Conservation (phyloP, 37 sponge, comb jelly and placozoan species). For the Ephydatia muelleri region DNA sequence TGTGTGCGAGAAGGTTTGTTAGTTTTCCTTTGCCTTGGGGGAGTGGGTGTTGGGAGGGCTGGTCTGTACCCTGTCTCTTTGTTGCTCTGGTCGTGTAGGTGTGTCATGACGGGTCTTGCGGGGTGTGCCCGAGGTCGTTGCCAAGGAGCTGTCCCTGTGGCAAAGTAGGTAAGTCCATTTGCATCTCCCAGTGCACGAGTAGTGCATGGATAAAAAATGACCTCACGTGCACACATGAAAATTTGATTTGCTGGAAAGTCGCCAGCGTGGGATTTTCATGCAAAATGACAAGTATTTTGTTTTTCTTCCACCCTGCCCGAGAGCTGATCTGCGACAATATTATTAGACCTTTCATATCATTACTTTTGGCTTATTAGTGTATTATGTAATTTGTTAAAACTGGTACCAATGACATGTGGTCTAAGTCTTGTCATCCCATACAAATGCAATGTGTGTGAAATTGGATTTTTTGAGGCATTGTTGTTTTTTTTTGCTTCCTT, state of each 20-base stretch:
- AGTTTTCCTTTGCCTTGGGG: not conserved
- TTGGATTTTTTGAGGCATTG: not conserved
- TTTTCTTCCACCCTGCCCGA: too few species aligned
- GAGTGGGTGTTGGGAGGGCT: not conserved
- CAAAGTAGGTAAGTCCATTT: constrained; percentile 60
- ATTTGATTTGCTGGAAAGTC: too few species aligned
- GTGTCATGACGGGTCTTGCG: constrained; percentile 88
- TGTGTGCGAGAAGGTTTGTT: constrained; percentile 40
- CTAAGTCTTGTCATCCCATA: too few species aligned
- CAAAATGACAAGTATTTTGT: too few species aligned
- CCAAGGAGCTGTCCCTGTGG: constrained; percentile 87
- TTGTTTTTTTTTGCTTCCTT: not conserved
- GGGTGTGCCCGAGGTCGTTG: constrained; percentile 72
- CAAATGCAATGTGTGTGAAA: not conserved
- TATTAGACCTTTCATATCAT: too few species aligned
- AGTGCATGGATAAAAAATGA: too few species aligned
- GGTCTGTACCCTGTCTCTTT: not conserved
- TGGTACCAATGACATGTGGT: too few species aligned
- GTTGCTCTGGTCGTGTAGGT: constrained; percentile 28
- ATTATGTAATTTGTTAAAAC: too few species aligned
- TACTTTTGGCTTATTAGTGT: too few species aligned
- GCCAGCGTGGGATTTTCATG: too few species aligned
- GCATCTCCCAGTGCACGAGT: not conserved
- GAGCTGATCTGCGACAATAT: too few species aligned
- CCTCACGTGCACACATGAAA: too few species aligned